phyloP scores from a whole-genome alignment of 2,797 vertebrate genomes.

The Monodelphis domestica region DNA sequence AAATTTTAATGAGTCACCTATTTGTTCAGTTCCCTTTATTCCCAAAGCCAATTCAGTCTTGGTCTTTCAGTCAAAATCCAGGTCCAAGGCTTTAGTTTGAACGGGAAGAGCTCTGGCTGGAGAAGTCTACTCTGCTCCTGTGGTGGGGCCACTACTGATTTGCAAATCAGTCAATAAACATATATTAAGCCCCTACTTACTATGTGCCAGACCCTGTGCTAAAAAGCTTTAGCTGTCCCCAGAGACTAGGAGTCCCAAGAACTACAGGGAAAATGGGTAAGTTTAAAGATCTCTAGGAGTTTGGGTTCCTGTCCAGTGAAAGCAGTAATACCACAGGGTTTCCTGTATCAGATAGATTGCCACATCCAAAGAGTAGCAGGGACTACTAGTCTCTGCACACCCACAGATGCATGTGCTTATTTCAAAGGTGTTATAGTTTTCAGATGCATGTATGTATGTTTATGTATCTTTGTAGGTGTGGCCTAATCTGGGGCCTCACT shows the following conservation, averaged over 20 bases:
- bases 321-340: background rate
- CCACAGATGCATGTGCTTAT: background rate
- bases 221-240: background rate
- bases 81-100: background rate
- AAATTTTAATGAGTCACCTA: background rate
- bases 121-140: background rate
- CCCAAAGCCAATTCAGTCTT: background rate
- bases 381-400: background rate
- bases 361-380: background rate
- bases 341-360: background rate
- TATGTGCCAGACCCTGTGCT: background rate
- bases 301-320: background rate
- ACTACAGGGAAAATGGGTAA: background rate
- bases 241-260: background rate
- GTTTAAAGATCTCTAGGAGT: background rate
- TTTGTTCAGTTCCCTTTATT: background rate
- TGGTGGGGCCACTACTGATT: background rate
- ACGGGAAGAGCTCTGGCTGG: background rate
- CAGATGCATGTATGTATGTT: background rate
- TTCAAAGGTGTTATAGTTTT: background rate
- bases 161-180: background rate
- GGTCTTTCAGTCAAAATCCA: background rate
- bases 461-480: background rate
- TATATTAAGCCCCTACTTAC: background rate
- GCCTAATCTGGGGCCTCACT: background rate